These are phyloP conservation scores for Junco hyemalis DNA, from an alignment of 2,113 vertebrate genomes.

Conservation along the genomic window DNA sequence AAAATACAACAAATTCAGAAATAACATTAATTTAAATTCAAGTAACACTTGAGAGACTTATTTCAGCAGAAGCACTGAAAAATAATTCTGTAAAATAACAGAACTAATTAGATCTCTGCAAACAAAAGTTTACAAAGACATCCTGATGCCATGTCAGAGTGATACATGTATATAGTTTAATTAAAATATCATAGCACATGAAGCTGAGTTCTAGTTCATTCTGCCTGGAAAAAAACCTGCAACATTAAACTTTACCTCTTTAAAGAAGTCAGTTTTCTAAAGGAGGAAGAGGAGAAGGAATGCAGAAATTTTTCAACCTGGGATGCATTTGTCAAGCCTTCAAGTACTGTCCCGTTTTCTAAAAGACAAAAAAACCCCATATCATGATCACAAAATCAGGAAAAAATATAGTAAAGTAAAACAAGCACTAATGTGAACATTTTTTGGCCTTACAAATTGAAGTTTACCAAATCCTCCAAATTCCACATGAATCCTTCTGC, in stretches of 20 bases:
- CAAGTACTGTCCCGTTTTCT: constrained; percentile 71
- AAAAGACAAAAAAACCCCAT: constrained; percentile 24
- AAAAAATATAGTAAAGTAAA: not conserved
- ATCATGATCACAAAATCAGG: not conserved
- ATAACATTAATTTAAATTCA: not conserved
- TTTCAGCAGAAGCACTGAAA: not conserved
- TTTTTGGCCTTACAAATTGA: not conserved
- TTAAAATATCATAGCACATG: not conserved
- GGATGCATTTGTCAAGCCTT: constrained; percentile 86
- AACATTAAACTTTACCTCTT: constrained; percentile 78
- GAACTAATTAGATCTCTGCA: not conserved
- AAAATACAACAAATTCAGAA: not conserved
- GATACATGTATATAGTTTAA: not conserved
- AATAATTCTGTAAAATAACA: not conserved
- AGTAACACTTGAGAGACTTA: not conserved
- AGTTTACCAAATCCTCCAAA: not conserved
- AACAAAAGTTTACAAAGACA: not conserved
- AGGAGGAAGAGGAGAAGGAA: constrained; percentile 79
- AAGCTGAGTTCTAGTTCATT: not conserved
- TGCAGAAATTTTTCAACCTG: constrained; percentile 76
- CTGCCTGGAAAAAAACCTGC: not conserved
- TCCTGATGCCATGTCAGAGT: not conserved
- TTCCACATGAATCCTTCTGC: not conserved
- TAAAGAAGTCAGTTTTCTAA: constrained; percentile 86
- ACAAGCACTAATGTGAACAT: not conserved